Evolutionary conservation across 2,888 invertebrate genomes (phyloP).

Genomic region (Graphium colonna): DNA sequence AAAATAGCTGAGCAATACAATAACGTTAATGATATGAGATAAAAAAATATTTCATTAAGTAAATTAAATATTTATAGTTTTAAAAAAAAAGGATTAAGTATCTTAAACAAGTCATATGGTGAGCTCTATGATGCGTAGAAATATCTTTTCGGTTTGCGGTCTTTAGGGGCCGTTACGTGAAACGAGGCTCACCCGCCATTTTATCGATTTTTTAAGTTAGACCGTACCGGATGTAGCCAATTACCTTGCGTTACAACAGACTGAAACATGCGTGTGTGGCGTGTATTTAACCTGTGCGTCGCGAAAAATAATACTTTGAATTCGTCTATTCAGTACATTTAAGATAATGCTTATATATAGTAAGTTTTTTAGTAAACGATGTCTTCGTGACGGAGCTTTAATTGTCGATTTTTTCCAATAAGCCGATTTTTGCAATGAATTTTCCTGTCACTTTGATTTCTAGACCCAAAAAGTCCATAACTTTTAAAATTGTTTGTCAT

Average conservation of each 20-base stretch:
- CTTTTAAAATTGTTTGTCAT: no score
- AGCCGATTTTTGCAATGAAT: no score
- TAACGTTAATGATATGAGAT: no score
- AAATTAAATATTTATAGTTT: no score
- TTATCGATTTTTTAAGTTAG: conserved; percentile 33
- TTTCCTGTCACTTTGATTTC: no score
- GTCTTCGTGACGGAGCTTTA: no score
- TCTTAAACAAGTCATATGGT: no score
- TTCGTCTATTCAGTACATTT: background rate
- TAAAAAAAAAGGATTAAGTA: no score
- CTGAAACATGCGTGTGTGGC: background rate
- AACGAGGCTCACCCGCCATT: conserved; percentile 28
- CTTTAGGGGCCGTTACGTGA: conserved; percentile 15
- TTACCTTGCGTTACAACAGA: conserved; percentile 20
- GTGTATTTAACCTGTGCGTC: background rate
- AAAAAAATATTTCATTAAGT: no score
- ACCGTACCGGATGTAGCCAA: conserved; percentile 31
- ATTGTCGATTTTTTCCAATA: no score
- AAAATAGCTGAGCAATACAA: no score
- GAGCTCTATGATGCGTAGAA: background rate
- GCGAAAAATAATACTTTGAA: background rate
- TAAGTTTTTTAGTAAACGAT: background rate
- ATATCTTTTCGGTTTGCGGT: background rate
- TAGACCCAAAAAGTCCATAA: no score
- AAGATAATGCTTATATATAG: background rate